Evolutionary conservation across 2,113 vertebrate genomes (phyloP), one percentile per base, ranked within the genome.

Genomic region (Clupea harengus): DNA sequence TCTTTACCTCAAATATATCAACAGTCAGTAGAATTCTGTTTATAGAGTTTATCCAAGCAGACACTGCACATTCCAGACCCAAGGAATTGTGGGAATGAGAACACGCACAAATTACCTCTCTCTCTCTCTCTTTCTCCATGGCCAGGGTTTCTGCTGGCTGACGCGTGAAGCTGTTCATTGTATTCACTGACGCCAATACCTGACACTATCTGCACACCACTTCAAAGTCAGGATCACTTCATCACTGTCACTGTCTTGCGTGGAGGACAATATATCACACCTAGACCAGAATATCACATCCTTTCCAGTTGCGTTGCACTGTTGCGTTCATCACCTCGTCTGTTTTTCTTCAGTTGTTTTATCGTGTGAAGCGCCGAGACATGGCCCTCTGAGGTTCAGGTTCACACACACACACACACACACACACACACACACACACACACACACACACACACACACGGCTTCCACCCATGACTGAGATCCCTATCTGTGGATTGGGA

Each of bases 1-100:
- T 85, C 7, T 81, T 88, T 87, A 83, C 91, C 89, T 92, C 87
- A 87, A 91, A 81, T 85, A 84, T 85, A 84, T 92, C 91, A 90
- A 89, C 89, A 89, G 87, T 39, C 82, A 89, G 91, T 93, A 92
- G 82, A 86, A 92, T 92, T 88, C 86, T 93, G 90, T 92, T 93
- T 92, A 92, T 86, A 60, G 67, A 89, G 67, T 7, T 57, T 81
- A 85, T 85, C 88, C 86, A 88, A 86, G 86, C 89, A 91, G 91
- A 91, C 91, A 44, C 86, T 83, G 45, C n/a, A 91, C 88, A 90
- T 89, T 86, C 81, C 45, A 85, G 80, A 83, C 89, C 86, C 39
- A 81, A 39, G 82, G 78, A 85, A 75, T 75, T 89, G 84, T 86
- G 90, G 91, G 88, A 89, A 87, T 81, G 52, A 85, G 89, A 87